Base-by-base conservation (phyloP, 2,888 invertebrate species). In the Heliconius aoede region DNA sequence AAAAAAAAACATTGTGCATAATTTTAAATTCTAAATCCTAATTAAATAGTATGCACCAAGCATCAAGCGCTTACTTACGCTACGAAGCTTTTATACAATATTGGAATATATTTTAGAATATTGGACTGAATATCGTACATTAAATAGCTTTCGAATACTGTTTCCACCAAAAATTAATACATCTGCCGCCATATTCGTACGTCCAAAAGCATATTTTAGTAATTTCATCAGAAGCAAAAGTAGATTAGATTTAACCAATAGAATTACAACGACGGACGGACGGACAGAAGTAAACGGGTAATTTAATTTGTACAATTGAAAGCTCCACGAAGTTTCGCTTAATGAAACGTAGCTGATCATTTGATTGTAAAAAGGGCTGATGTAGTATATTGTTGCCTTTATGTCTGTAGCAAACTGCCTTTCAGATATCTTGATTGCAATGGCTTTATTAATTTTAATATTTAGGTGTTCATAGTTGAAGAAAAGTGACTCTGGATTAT, bases 271-370 rank as follows among this genome's bases (percentile, higher is more conserved):
- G 73, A 76, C 40, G 73, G 71, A 71, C 21, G 65, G 73, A 61
- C 55, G 75, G 68, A 76, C 58, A 55, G 46, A 46, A 18, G 71
- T n/a, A 74, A 76, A 67, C 76, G 67, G 65, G 30, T 78, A 74
- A 78, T 74, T 76, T 68, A 73, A 74, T 78, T 76, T 71, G 67
- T 72, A 9, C 58, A 71, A 78, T 76, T 76, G 78, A 76, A 61
- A 73, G 73, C 60, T 76, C 67, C 55, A 74, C 65, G 71, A 76
- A 74, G 76, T 74, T 61, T 74, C 61, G 26, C 40, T 61, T 60
- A 77, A 69, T 65, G 72, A 73, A 77, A 72, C 40, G 72, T 46
- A 65, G 40, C 55, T 4, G 58, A 74, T 72, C 62, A 72, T 76
- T 69, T 73, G 74, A 76, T 74, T 78, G 60, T 69, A 40, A 71